phyloP scores from a whole-genome alignment of 2,888 invertebrate genomes.

The Eupithecia pulchellata region DNA sequence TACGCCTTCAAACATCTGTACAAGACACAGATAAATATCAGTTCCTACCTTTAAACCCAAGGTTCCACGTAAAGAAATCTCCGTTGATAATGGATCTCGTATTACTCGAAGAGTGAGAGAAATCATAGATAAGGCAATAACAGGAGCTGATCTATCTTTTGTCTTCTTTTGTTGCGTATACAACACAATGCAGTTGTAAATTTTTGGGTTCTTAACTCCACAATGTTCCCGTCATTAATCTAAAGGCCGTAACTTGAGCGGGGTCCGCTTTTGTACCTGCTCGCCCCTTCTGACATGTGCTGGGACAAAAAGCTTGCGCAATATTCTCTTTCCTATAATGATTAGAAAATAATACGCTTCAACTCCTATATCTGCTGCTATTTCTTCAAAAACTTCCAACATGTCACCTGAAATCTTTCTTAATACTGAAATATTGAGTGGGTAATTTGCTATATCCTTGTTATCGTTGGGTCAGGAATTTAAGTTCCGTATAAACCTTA shows the following conservation, averaged over 20 bases:
- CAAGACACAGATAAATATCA: constrained; percentile 41
- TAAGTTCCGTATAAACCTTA: constrained; percentile 12
- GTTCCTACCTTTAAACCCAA: constrained; percentile 39
- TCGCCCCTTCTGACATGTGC: constrained; percentile 80
- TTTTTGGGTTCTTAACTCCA: constrained; percentile 84
- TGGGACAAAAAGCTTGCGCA: constrained; percentile 81
- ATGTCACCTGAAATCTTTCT: neutral
- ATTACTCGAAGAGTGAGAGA: constrained; percentile 81
- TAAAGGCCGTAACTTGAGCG: constrained; percentile 82
- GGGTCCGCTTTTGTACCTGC: constrained; percentile 82
- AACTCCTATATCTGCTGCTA: constrained; percentile 26
- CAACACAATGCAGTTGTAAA: constrained; percentile 83
- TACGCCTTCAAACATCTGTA: constrained; percentile 81
- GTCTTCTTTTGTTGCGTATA: constrained; percentile 72
- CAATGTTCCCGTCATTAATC: constrained; percentile 83
- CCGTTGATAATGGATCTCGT: constrained; percentile 72
- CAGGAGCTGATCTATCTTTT: constrained; percentile 83
- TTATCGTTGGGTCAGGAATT: constrained; percentile 11
- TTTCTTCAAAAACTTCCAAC: constrained; percentile 4
- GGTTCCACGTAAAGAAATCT: constrained; percentile 61
- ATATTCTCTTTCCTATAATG: constrained; percentile 73
- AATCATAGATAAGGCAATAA: constrained; percentile 82
- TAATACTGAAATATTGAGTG: neutral
- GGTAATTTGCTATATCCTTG: neutral
- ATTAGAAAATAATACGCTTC: constrained; percentile 73